Evolutionary conservation across 1,140 invertebrate genomes (phyloP).

Genomic region (Drosophila tristis): DNA sequence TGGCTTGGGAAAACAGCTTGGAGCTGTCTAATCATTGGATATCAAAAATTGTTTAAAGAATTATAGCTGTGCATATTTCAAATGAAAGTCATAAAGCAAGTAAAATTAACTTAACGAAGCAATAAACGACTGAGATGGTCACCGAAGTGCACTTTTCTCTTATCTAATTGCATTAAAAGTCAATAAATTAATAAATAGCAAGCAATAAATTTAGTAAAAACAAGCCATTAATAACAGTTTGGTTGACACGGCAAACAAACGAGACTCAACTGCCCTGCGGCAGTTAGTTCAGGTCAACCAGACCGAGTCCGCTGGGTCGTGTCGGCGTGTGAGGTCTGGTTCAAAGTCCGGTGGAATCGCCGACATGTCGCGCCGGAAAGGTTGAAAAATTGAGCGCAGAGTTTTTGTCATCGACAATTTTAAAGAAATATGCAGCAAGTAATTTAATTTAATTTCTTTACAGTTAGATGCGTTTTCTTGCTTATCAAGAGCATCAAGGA

Average conservation of each 20-base stretch:
- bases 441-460: constrained; percentile 67
- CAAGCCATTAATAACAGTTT: constrained; percentile 82
- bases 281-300: constrained; percentile 59
- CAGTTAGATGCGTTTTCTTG: constrained; percentile 62
- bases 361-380: constrained; percentile 52
- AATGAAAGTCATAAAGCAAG: constrained; percentile 59
- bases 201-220: constrained; percentile 83
- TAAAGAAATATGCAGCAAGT: constrained; percentile 66
- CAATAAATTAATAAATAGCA: constrained; percentile 81
- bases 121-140: constrained; percentile 26
- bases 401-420: constrained; percentile 75
- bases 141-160: constrained; percentile 75
- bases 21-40: constrained; percentile 22
- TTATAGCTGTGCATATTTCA: constrained; percentile 41
- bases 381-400: constrained; percentile 76
- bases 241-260: constrained; percentile 63
- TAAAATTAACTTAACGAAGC: constrained; percentile 53
- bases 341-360: constrained; percentile 43
- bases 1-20: constrained; percentile 24
- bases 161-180: constrained; percentile 81
- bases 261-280: constrained; percentile 27
- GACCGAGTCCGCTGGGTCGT: constrained; percentile 26
- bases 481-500: constrained; percentile 31
- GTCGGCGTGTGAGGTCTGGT: constrained; percentile 2
- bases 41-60: too few relatives aligned